These are phyloP conservation scores for Barnardius zonarius DNA, from an alignment of 2,113 vertebrate species.

Conservation along the genomic window DNA sequence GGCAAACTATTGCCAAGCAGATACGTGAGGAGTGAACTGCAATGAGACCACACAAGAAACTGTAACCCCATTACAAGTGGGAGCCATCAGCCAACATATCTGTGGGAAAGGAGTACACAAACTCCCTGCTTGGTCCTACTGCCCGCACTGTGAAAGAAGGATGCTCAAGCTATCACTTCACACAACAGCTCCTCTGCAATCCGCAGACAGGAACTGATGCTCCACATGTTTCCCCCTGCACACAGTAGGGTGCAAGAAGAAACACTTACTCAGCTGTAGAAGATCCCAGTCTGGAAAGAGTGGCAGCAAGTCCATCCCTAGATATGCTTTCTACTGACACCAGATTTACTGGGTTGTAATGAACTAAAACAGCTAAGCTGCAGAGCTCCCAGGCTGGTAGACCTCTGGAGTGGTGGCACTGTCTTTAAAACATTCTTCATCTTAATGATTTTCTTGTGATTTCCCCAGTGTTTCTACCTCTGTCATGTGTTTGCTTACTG, in stretches of 20 bases:
- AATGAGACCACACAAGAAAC: background rate
- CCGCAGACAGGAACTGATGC: background rate
- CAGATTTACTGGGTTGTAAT: constrained; percentile 41
- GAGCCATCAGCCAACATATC: background rate
- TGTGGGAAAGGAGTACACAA: background rate
- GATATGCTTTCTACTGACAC: constrained; percentile 23
- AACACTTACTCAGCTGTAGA: background rate
- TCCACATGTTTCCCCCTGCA: background rate
- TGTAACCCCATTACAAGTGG: background rate
- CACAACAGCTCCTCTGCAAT: background rate
- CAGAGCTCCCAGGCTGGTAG: background rate
- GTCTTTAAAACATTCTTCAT: constrained; percentile 44
- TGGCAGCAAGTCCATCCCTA: background rate
- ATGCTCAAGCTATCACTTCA: background rate
- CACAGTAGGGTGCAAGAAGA: background rate
- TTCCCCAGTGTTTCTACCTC: constrained; percentile 47
- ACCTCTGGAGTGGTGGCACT: constrained; percentile 23
- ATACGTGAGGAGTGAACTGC: background rate
- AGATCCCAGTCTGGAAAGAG: background rate
- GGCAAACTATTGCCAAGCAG: background rate
- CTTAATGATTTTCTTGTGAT: constrained; percentile 53
- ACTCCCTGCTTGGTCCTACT: background rate
- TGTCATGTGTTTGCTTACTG: constrained; percentile 4
- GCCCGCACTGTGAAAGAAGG: accelerated
- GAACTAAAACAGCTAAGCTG: constrained; percentile 35